Conservation (phyloP, 1,140 invertebrate genomes). For the Palaemon carinicauda region DNA sequence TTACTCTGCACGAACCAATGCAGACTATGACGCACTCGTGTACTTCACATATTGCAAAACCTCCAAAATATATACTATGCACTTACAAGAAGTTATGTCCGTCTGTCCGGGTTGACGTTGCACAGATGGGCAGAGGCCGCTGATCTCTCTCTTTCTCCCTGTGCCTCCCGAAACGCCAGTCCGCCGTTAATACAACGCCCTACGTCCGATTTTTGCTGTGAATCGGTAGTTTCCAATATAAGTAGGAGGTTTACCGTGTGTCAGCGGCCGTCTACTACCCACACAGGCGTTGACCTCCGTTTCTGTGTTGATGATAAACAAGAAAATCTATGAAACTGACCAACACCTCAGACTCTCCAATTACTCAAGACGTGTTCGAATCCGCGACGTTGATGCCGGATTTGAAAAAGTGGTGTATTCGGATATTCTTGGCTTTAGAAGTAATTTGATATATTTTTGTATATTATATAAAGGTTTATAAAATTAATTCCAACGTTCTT, state of each 20-base stretch:
- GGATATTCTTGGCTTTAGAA: too few species aligned
- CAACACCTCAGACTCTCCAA: constrained; percentile 28
- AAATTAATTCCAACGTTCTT: too few species aligned
- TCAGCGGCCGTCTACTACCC: not conserved
- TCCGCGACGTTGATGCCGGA: not conserved
- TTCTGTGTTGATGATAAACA: not conserved
- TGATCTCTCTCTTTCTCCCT: not conserved
- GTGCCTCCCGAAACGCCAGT: not conserved
- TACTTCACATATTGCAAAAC: too few species aligned
- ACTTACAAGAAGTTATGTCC: too few species aligned
- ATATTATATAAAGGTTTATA: too few species aligned
- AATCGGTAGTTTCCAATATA: not conserved
- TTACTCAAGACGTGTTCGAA: constrained; percentile 16
- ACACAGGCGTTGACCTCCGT: not conserved
- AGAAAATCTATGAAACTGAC: constrained; percentile 25
- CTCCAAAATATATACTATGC: too few species aligned
- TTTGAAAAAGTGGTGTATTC: too few species aligned
- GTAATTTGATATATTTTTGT: too few species aligned
- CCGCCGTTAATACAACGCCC: not conserved
- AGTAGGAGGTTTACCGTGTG: too few species aligned
- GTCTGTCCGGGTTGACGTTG: too few species aligned
- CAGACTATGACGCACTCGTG: too few species aligned
- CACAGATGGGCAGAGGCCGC: not conserved
- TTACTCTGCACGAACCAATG: too few species aligned
- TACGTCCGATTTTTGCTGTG: not conserved